Evolutionary conservation across 2,888 invertebrate species (phyloP).

Genomic region (Bursaphelenchus okinawaensis): DNA sequence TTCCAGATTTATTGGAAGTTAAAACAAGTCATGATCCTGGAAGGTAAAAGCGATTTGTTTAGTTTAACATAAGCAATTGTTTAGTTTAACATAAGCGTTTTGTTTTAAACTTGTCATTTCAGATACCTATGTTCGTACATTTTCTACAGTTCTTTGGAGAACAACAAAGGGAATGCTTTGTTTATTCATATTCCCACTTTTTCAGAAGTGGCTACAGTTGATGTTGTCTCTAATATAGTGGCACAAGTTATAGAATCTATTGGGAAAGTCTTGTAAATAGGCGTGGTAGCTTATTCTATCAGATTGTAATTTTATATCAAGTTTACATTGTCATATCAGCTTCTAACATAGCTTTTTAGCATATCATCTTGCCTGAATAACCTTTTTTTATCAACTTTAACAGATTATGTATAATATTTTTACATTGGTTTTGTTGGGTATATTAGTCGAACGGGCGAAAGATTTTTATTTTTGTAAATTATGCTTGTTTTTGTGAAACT

Average conservation of each 20-base stretch:
- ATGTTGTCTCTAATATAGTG: not conserved
- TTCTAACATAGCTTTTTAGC: too few relatives aligned
- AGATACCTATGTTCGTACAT: slow-evolving; percentile 5
- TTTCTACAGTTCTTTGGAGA: slow-evolving; percentile 5
- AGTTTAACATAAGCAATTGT: not conserved
- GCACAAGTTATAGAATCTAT: not conserved
- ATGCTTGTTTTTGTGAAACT: too few relatives aligned
- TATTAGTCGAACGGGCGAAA: too few relatives aligned
- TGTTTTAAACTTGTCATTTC: not conserved
- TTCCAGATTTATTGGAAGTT: not conserved
- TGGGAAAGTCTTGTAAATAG: not conserved
- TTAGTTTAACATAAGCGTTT: not conserved
- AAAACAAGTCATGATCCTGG: not conserved
- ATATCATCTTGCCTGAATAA: too few relatives aligned
- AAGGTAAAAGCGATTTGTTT: not conserved
- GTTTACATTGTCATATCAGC: too few relatives aligned
- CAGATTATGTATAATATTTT: too few relatives aligned
- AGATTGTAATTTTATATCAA: too few relatives aligned
- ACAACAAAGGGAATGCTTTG: not conserved
- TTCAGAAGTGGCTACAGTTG: not conserved
- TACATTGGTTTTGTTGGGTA: too few relatives aligned
- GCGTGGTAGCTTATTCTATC: too few relatives aligned
- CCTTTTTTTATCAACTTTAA: too few relatives aligned
- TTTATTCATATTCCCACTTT: slow-evolving; percentile 1
- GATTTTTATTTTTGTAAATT: too few relatives aligned